Base-by-base conservation (phyloP, 2,888 invertebrate genomes). In the Drosophila falleni region DNA sequence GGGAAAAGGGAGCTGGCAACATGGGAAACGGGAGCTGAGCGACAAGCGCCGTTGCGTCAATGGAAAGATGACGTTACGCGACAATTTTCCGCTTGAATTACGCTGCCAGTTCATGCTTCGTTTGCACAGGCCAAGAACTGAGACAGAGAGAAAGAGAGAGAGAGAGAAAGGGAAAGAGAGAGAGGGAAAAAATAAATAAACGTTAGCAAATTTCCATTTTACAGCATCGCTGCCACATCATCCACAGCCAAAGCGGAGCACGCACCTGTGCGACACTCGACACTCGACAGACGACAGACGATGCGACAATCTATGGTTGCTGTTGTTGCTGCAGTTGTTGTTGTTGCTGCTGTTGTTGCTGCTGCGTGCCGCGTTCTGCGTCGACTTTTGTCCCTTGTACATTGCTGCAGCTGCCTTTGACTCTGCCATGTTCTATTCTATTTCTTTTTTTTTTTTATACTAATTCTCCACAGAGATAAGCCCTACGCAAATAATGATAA, bases 51-150 rank as follows among this genome's bases (percentile, higher is more conserved):
- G 56, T 50, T 80, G 78, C 66, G 80, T 80, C 78, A 80, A 80
- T 76, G 78, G 79, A 70, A 87, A 78, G 87, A 80, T 80, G 87
- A 82, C 88, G 80, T 85, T 86, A 87, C 89, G 89, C 87, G 85
- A 80, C 90, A 90, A 90, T 90, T 90, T 90, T 90, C 89, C 81
- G 90, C 90, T 87, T 90, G 89, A 90, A 90, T 90, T 90, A 90
- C 89, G 78, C 78, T 80, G 83, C 88, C 78, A 78, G 90, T 90
- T 90, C 90, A 90, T 89, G 89, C 90, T 90, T 90, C 89, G 89
- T 79, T 90, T 88, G 79, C 78, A 81, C 82, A 87, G 80, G 78
- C 80, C 64, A 74, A 70, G 74, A 69, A 63, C 62, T 42, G 55
- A 46, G 49, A 6, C 31, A 50, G 15, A 16, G 29, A 6, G 8